Percentiles rank a stretch among this genome's conserved stretches.
Conservation (phyloP, 2,797 vertebrate genomes). For the Tauraco hartlaubi region DNA sequence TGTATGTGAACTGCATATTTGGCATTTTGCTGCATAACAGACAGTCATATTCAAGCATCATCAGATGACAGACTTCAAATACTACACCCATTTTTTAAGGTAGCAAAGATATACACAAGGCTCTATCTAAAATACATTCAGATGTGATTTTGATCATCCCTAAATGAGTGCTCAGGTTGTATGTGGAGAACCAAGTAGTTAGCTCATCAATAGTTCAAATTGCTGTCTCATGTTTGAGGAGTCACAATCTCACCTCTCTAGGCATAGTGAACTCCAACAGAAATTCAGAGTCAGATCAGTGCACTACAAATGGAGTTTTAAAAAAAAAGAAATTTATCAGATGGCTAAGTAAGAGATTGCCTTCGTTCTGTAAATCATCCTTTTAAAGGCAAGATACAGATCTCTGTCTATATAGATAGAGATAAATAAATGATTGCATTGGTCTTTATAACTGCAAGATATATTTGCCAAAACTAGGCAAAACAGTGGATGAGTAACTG, state of each 20-base stretch:
- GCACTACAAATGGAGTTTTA: rapidly evolving
- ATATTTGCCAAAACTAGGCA: neutral
- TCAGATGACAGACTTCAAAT: neutral
- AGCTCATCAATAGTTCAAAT: neutral
- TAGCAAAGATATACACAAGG: neutral
- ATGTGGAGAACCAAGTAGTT: neutral
- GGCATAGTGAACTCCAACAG: neutral
- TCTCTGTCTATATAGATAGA: neutral
- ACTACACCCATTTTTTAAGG: neutral
- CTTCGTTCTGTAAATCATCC: neutral
- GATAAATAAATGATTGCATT: neutral
- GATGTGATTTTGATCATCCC: neutral
- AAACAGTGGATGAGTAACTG: neutral
- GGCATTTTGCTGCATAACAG: neutral
- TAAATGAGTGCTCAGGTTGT: neutral
- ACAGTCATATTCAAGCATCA: neutral
- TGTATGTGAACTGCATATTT: neutral
- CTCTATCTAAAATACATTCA: neutral
- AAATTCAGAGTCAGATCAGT: neutral
- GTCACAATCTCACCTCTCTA: neutral
- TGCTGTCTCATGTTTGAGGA: neutral
- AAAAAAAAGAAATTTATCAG: neutral
- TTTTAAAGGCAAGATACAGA: neutral
- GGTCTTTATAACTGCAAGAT: neutral
- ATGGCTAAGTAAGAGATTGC: neutral